phyloP scores from a whole-genome alignment of 1,140 invertebrate species.

The Drosophila arawakana region DNA sequence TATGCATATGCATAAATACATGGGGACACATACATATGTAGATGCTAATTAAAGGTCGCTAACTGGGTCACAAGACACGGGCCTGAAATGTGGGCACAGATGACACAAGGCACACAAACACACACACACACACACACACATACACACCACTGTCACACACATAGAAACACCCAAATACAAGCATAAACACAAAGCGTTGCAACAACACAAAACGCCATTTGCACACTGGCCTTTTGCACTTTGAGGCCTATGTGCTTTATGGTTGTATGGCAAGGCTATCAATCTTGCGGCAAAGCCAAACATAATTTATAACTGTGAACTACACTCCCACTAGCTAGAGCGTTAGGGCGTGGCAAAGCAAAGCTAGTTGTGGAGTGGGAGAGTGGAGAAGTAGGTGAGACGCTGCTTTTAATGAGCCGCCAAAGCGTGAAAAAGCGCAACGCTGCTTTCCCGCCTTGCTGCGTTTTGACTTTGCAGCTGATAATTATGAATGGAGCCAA shows the following conservation, averaged over 20 bases:
- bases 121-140: no score
- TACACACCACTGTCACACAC: no score
- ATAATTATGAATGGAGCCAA: constrained; percentile 82
- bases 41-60: constrained; percentile 74
- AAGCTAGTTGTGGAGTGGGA: constrained; percentile 1
- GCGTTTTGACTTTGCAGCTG: constrained; percentile 48
- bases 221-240: constrained; percentile 21
- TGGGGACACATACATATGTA: constrained; percentile 2
- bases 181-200: constrained; percentile 14
- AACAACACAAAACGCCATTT: constrained; percentile 58
- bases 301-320: constrained; percentile 75
- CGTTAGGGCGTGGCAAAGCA: constrained; percentile 51
- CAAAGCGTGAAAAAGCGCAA: constrained; percentile 81
- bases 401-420: constrained; percentile 77
- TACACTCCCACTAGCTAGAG: constrained; percentile 21
- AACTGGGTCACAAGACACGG: constrained; percentile 71
- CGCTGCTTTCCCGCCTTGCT: constrained; percentile 28
- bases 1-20: constrained; percentile 27
- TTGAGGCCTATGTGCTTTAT: constrained; percentile 32
- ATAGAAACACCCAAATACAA: no score
- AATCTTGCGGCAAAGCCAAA: constrained; percentile 75
- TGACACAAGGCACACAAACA: constrained; percentile 41
- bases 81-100: constrained; percentile 24
- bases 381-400: constrained; percentile 5
- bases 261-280: constrained; percentile 55